Percentiles rank a stretch among this genome's conserved stretches.
phyloP scores from a whole-genome alignment of 1,140 invertebrate species.

The Asbolus verrucosus region DNA sequence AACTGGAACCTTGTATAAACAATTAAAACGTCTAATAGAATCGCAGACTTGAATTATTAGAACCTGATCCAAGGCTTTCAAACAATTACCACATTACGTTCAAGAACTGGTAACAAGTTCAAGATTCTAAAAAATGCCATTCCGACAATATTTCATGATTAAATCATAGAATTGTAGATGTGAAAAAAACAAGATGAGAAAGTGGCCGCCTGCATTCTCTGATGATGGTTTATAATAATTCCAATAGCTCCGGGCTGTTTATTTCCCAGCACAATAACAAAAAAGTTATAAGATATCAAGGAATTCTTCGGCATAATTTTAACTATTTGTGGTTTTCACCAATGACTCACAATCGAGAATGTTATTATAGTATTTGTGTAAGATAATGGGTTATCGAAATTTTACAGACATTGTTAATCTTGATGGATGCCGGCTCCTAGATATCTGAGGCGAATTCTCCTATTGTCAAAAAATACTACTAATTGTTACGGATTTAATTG shows the following conservation, averaged over 20 bases:
- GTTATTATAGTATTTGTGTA: background rate
- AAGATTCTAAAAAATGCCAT: conserved; percentile 17
- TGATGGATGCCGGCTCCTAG: background rate
- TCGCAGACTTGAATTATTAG: background rate
- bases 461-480: background rate
- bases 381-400: conserved; percentile 21
- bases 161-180: background rate
- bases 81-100: conserved; percentile 6
- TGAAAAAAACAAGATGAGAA: conserved; percentile 23
- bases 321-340: conserved; percentile 12
- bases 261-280: conserved; percentile 4
- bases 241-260: conserved; percentile 18
- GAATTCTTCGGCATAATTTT: conserved; percentile 12
- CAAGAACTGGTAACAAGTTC: conserved; percentile 4
- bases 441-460: background rate
- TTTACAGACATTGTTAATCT: background rate
- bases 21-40: conserved; percentile 34
- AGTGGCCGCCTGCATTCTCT: conserved; percentile 23
- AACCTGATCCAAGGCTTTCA: conserved; percentile 11
- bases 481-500: background rate
- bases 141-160: conserved; percentile 25
- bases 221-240: conserved; percentile 25
- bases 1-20: conserved; percentile 10
- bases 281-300: background rate
- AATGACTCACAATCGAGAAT: background rate